Evolutionary conservation across 2,888 invertebrate species (phyloP).

Genomic region (Yponomeuta cagnagella): DNA sequence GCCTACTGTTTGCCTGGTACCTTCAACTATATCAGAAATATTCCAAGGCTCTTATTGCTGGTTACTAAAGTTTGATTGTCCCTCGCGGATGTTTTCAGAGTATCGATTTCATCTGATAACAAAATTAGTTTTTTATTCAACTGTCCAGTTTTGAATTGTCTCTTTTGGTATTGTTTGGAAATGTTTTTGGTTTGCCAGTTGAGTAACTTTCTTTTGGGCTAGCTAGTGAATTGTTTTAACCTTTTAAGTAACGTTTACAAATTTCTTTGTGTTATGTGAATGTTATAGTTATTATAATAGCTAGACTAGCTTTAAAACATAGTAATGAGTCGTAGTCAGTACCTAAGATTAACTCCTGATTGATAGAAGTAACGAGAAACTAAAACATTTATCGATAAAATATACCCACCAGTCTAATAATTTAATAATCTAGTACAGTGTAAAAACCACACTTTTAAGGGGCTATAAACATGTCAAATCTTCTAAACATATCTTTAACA

Average conservation of each 20-base stretch:
- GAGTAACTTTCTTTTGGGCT: background rate
- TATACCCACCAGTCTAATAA: background rate
- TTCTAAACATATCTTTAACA: conserved; percentile 19
- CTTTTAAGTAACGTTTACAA: background rate
- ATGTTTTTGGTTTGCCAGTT: background rate
- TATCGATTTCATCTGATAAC: conserved; percentile 66
- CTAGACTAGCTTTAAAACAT: background rate
- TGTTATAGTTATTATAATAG: background rate
- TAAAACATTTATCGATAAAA: background rate
- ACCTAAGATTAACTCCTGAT: background rate
- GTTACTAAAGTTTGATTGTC: background rate
- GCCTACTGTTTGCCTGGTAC: conserved; percentile 51
- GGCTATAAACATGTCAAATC: conserved; percentile 22
- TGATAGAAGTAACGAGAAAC: background rate
- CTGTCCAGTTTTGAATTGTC: conserved; percentile 19
- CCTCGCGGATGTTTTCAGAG: conserved; percentile 16
- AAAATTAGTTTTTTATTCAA: conserved; percentile 64
- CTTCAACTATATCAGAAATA: conserved; percentile 10
- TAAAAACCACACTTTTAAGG: conserved; percentile 2
- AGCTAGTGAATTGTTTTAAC: background rate
- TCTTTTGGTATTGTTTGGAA: background rate
- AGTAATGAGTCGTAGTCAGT: background rate
- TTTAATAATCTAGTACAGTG: background rate
- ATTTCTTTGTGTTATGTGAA: too few species aligned
- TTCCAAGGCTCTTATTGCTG: background rate